Percentiles rank a stretch among this genome's conserved stretches.
These are phyloP conservation scores for Paracanthobrama guichenoti DNA, from an alignment of 2,113 vertebrate genomes.

Conservation along the genomic window DNA sequence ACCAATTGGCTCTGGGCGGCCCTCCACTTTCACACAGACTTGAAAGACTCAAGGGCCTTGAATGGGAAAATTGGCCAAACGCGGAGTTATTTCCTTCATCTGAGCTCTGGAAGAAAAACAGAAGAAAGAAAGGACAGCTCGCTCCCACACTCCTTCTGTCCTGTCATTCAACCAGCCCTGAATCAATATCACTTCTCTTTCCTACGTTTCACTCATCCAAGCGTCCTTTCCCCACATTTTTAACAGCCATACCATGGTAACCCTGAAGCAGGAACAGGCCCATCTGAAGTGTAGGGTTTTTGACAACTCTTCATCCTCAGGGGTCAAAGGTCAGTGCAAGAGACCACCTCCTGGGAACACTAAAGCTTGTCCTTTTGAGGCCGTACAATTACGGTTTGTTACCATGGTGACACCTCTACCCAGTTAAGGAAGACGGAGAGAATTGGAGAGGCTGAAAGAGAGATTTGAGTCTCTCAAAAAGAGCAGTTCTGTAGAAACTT, in stretches of 20 bases:
- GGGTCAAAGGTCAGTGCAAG: slow-evolving; percentile 52
- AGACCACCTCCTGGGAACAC: slow-evolving; percentile 51
- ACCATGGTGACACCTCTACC: slow-evolving; percentile 49
- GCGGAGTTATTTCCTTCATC: slow-evolving; percentile 56
- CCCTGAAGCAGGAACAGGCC: slow-evolving; percentile 45
- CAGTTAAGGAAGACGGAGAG: slow-evolving; percentile 34
- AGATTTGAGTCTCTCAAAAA: slow-evolving; percentile 28
- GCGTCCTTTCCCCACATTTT: slow-evolving; percentile 32
- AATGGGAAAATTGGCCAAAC: slow-evolving; percentile 42
- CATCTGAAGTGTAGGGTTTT: slow-evolving; percentile 44
- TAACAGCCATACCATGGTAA: slow-evolving; percentile 53
- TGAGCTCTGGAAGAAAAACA: slow-evolving; percentile 47
- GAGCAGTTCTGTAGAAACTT: slow-evolving; percentile 26
- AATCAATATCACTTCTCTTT: slow-evolving; percentile 55
- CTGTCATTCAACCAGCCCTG: slow-evolving; percentile 66
- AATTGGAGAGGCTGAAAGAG: neutral
- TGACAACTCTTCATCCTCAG: slow-evolving; percentile 54
- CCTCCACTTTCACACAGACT: slow-evolving; percentile 41
- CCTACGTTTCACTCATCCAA: slow-evolving; percentile 47
- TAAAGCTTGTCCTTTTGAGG: slow-evolving; percentile 54
- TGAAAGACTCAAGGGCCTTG: slow-evolving; percentile 40
- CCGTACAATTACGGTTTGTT: slow-evolving; percentile 56
- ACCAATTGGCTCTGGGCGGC: slow-evolving; percentile 49
- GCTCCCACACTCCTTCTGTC: slow-evolving; percentile 39
- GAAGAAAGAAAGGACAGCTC: slow-evolving; percentile 32